Evolutionary conservation across 2,888 invertebrate species (phyloP).

Genomic region (Lissocephala sabroskyi): DNA sequence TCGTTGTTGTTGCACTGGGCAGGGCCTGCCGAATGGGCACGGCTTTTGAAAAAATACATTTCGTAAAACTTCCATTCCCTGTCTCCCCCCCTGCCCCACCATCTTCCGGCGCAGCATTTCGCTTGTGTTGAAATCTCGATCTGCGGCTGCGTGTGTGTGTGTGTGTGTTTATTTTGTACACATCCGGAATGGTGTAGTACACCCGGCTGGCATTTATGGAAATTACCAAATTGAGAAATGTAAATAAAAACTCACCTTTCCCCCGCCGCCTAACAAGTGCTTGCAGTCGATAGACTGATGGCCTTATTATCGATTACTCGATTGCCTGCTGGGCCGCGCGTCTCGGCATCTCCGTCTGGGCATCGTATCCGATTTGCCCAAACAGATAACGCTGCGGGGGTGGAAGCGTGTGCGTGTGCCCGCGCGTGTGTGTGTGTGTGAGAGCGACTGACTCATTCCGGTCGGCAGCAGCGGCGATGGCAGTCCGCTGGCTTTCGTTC

Average conservation of each 20-base stretch:
- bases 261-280: too few relatives aligned
- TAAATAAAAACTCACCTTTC: slow-evolving; percentile 41
- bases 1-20: slow-evolving; percentile 9
- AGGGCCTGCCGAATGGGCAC: slow-evolving; percentile 44
- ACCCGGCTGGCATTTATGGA: slow-evolving; percentile 35
- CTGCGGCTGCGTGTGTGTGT: slow-evolving; percentile 2
- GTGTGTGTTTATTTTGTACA: slow-evolving; percentile 45
- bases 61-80: slow-evolving; percentile 29
- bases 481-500: too few relatives aligned
- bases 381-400: slow-evolving; percentile 29
- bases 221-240: slow-evolving; percentile 66
- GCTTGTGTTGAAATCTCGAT: slow-evolving; percentile 56
- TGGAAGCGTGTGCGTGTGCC: slow-evolving; percentile 16
- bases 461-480: slow-evolving; percentile 12
- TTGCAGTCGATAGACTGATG: too few relatives aligned
- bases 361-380: neutral
- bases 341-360: neutral
- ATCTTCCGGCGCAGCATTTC: slow-evolving; percentile 24
- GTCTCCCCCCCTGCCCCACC: slow-evolving; percentile 2
- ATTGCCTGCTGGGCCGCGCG: too few relatives aligned
- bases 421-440: slow-evolving; percentile 13
- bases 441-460: slow-evolving; percentile 6
- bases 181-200: slow-evolving; percentile 56
- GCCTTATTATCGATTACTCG: too few relatives aligned
- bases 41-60: slow-evolving; percentile 64